These are phyloP conservation scores for Alentia gelatinosa DNA, from an alignment of 2,888 invertebrate genomes.

Conservation along the genomic window DNA sequence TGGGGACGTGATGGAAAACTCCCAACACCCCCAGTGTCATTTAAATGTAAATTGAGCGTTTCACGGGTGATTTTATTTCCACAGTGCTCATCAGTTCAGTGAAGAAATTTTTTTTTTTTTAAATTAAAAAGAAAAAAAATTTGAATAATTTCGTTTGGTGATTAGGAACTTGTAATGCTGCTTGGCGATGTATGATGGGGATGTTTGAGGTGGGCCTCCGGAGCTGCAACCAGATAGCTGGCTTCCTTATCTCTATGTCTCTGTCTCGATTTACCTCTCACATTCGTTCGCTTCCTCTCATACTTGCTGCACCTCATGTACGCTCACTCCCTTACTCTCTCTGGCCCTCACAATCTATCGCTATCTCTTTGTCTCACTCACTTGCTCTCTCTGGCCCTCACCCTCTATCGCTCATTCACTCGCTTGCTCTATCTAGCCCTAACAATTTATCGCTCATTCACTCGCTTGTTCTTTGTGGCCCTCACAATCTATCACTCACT, in stretches of 20 bases:
- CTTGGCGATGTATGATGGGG: too few relatives aligned
- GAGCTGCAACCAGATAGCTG: background rate
- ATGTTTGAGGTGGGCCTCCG: too few relatives aligned
- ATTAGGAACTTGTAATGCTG: too few relatives aligned
- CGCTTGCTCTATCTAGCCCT: background rate
- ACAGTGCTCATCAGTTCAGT: too few relatives aligned
- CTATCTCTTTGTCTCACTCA: background rate
- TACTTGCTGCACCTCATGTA: background rate
- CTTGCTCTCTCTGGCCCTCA: background rate
- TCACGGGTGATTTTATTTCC: background rate
- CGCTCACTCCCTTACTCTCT: background rate
- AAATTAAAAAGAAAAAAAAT: too few relatives aligned
- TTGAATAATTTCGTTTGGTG: too few relatives aligned
- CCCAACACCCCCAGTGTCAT: background rate
- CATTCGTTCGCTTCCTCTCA: background rate
- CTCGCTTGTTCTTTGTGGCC: background rate
- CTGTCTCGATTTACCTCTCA: background rate
- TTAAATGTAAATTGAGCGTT: background rate
- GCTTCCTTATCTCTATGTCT: background rate
- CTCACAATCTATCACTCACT: background rate
- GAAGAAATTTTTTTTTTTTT: too few relatives aligned
- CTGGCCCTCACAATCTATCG: background rate
- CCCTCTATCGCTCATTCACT: constrained; percentile 16
- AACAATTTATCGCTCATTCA: background rate
- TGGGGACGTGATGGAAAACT: background rate